Percentiles rank a stretch among this genome's conserved stretches.
phyloP scores from a whole-genome alignment of 1,140 invertebrate genomes.

The Hypsibius dujardini region DNA sequence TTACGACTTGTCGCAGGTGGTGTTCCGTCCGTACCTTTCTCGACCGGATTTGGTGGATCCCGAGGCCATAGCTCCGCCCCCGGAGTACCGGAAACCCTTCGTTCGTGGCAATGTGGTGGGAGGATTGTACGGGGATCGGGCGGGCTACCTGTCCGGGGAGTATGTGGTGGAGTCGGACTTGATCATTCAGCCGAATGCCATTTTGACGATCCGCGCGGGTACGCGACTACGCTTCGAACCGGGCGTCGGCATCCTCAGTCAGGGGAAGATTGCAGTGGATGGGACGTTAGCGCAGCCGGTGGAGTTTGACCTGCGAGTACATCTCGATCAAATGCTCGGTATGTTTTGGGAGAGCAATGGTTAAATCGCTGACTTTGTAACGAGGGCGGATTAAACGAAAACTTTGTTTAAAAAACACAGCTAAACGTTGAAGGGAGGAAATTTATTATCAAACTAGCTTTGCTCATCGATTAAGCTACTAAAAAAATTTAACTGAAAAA shows the following conservation, averaged over 20 bases:
- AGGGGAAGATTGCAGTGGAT: conserved; percentile 27
- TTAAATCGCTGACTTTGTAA: too few relatives aligned
- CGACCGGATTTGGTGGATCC: conserved; percentile 54
- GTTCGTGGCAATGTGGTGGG: conserved; percentile 7
- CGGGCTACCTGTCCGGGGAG: neutral
- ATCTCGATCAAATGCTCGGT: too few relatives aligned
- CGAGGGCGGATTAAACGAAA: too few relatives aligned
- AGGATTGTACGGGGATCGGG: neutral
- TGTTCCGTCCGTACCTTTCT: conserved; percentile 63
- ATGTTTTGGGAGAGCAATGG: too few relatives aligned
- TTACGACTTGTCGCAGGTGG: conserved; percentile 71
- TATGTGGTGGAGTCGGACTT: conserved; percentile 8
- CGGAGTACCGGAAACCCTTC: neutral
- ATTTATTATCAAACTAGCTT: too few relatives aligned
- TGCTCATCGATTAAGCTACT: too few relatives aligned
- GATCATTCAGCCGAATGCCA: conserved; percentile 15
- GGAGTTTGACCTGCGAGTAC: too few relatives aligned
- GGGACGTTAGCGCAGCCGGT: conserved; percentile 23
- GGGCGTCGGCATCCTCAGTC: conserved; percentile 32
- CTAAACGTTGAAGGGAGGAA: too few relatives aligned
- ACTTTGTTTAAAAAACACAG: too few relatives aligned
- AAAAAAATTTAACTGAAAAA: too few relatives aligned
- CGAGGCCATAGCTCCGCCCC: conserved; percentile 36
- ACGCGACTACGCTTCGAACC: conserved; percentile 31
- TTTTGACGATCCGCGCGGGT: conserved; percentile 22